Percentiles rank a stretch among this genome's conserved stretches.
These are phyloP conservation scores for Cryptocephalus primarius DNA, from an alignment of 2,888 invertebrate genomes.

Conservation along the genomic window DNA sequence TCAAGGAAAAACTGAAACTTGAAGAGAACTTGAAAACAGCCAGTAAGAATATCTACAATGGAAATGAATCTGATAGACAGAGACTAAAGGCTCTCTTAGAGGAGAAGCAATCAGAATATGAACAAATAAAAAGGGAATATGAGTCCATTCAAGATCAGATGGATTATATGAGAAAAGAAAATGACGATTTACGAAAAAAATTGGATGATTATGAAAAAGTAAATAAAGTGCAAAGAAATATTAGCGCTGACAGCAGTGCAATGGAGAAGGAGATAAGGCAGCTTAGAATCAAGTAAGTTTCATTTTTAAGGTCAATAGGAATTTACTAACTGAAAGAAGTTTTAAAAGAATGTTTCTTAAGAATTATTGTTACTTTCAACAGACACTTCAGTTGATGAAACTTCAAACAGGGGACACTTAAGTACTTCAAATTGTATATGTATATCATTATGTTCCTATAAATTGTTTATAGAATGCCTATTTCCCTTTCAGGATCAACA, in stretches of 20 bases:
- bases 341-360: no score
- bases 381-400: no score
- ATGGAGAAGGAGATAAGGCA: constrained; percentile 67
- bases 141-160: constrained; percentile 59
- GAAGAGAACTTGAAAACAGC: constrained; percentile 46
- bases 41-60: constrained; percentile 12
- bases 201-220: constrained; percentile 78
- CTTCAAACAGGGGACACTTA: no score
- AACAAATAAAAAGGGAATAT: constrained; percentile 55
- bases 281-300: constrained; percentile 46
- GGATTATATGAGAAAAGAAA: constrained; percentile 60
- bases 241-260: constrained; percentile 63
- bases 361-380: no score
- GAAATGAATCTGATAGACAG: constrained; percentile 49
- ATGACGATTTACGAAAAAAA: constrained; percentile 70
- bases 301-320: constrained; percentile 3
- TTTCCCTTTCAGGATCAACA: constrained; percentile 30
- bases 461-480: neutral
- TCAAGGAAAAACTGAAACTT: constrained; percentile 57
- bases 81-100: constrained; percentile 59
- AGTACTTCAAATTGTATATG: neutral
- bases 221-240: constrained; percentile 67
- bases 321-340: no score
- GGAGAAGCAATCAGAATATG: constrained; percentile 64
- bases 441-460: neutral